Percentiles rank a stretch among this genome's conserved stretches.
phyloP scores from a whole-genome alignment of 2,797 vertebrate species.

The Lutjanus campechanus region DNA sequence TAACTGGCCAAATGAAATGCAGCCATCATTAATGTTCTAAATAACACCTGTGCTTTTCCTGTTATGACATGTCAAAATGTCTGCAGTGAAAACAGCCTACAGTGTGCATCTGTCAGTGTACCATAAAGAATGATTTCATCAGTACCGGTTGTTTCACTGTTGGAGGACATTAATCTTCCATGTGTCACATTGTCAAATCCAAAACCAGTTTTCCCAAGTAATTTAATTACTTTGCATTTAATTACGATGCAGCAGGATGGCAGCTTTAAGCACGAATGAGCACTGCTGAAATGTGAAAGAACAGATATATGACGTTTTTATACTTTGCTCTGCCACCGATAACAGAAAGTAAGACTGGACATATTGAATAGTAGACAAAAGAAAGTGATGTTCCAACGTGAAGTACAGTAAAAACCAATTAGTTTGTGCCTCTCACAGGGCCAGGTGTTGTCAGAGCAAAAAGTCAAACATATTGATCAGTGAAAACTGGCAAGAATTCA shows the following conservation, averaged over 20 bases:
- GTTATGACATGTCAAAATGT: slow-evolving; percentile 21
- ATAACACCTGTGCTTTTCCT: slow-evolving; percentile 19
- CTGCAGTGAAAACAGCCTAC: slow-evolving; percentile 13
- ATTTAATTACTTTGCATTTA: slow-evolving; percentile 74
- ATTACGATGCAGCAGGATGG: slow-evolving; percentile 62
- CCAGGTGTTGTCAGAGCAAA: slow-evolving; percentile 15
- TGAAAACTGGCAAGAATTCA: slow-evolving; percentile 26
- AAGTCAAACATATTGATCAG: slow-evolving; percentile 37
- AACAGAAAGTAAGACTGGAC: slow-evolving; percentile 30
- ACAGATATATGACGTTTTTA: slow-evolving; percentile 43
- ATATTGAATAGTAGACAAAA: slow-evolving; percentile 14
- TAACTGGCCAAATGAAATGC: background rate
- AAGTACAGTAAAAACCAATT: slow-evolving; percentile 38
- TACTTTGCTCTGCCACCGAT: slow-evolving; percentile 17
- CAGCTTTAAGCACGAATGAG: slow-evolving; percentile 53
- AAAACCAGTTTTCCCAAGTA: slow-evolving; percentile 58
- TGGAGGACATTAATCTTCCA: slow-evolving; percentile 63
- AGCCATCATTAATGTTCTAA: slow-evolving; percentile 22
- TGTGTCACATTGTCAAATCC: slow-evolving; percentile 50
- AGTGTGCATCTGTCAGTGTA: slow-evolving; percentile 14
- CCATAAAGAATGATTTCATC: slow-evolving; percentile 45
- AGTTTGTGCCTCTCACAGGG: slow-evolving; percentile 25
- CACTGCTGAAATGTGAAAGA: slow-evolving; percentile 37
- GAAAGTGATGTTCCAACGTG: slow-evolving; percentile 28
- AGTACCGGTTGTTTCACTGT: slow-evolving; percentile 25